These are phyloP conservation scores for Myotis pilosus DNA, from an alignment of 2,797 vertebrate species.

Conservation along the genomic window DNA sequence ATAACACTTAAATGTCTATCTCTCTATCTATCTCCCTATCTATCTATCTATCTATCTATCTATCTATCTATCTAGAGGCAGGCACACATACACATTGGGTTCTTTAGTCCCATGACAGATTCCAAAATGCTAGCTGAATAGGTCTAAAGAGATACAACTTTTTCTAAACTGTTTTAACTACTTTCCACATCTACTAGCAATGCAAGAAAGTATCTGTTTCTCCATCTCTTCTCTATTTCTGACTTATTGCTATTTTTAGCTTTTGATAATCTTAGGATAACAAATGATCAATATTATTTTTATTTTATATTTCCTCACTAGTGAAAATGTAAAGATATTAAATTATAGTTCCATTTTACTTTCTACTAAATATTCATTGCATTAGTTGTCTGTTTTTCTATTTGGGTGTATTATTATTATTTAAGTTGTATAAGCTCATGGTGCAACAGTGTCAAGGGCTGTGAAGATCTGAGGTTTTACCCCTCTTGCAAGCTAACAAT, in stretches of 20 bases:
- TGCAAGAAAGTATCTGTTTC: neutral
- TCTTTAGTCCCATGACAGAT: neutral
- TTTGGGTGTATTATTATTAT: neutral
- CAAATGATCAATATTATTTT: constrained; percentile 4
- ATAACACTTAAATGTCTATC: neutral
- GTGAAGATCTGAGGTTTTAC: neutral
- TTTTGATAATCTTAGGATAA: neutral
- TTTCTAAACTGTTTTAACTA: neutral
- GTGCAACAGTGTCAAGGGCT: neutral
- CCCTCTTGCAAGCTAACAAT: neutral
- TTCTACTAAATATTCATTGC: neutral
- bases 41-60: neutral
- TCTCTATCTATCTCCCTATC: neutral
- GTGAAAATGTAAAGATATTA: neutral
- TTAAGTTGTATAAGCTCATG: neutral
- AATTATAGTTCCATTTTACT: neutral
- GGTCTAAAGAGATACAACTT: neutral
- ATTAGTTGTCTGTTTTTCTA: neutral
- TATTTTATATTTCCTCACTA: neutral
- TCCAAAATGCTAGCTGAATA: neutral
- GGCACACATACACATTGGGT: neutral
- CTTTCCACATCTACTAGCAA: neutral
- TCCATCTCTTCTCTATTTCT: neutral
- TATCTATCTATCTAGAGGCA: neutral
- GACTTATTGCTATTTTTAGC: neutral